Percentiles rank a stretch among this genome's conserved stretches.
Evolutionary conservation across 2,888 invertebrate genomes (phyloP).

Genomic region (Diarsia brunnea): DNA sequence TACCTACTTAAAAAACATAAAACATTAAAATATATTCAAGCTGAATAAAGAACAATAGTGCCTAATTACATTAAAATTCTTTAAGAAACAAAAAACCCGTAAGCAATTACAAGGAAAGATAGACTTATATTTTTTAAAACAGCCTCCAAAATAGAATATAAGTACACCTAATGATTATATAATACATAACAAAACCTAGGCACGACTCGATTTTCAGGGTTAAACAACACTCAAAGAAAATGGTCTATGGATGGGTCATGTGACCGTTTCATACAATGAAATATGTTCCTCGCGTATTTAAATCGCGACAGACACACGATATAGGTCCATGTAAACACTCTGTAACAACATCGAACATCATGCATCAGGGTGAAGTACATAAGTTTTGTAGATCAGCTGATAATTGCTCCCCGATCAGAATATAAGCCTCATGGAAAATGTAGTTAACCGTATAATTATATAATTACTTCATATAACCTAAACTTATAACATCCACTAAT

Average conservation of each 20-base stretch:
- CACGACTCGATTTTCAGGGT: not conserved
- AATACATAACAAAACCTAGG: not conserved
- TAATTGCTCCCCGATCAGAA: too few species aligned
- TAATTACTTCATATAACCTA: too few species aligned
- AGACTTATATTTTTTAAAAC: not conserved
- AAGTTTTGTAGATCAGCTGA: too few species aligned
- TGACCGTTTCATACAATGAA: not conserved
- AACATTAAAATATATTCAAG: not conserved
- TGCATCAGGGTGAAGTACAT: not conserved
- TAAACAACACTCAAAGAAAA: not conserved
- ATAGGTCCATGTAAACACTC: not conserved
- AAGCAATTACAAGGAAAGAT: not conserved
- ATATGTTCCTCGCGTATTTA: too few species aligned
- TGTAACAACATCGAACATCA: not conserved
- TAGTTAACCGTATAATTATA: not conserved
- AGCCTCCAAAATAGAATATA: not conserved
- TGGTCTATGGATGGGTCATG: not conserved
- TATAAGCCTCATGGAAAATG: not conserved
- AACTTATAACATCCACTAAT: too few species aligned
- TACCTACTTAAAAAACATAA: not conserved
- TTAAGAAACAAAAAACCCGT: not conserved
- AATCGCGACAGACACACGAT: not conserved
- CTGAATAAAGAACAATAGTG: slow-evolving; percentile 16
- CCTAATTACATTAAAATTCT: slow-evolving; percentile 18
- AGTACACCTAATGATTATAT: not conserved